A percentile compares a stretch with the other conserved stretches of the same genome.
Conservation (phyloP, 2,797 vertebrate genomes). For the Parauchenoglanis punctatus region DNA sequence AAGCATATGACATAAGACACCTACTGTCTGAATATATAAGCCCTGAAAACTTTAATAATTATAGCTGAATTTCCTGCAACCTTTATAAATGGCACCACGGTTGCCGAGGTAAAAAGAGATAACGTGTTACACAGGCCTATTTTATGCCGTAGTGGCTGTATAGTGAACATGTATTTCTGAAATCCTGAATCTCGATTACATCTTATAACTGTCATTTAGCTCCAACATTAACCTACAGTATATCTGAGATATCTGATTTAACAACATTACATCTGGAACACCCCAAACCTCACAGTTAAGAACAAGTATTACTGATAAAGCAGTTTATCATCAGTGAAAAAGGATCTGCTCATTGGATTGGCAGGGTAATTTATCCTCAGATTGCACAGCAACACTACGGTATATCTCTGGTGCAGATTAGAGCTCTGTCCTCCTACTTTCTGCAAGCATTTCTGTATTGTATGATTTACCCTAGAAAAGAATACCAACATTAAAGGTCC, state of each 20-base stretch:
- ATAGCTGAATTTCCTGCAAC: not conserved
- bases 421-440: not conserved
- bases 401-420: not conserved
- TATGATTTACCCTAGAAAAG: not conserved
- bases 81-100: conserved; percentile 4
- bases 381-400: not conserved
- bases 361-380: not conserved
- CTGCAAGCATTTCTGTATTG: not conserved
- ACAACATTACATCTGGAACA: not conserved
- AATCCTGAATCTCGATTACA: not conserved
- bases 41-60: not conserved
- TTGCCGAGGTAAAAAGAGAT: not conserved
- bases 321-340: conserved; percentile 5
- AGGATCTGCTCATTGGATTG: not conserved
- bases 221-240: not conserved
- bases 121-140: not conserved
- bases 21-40: not conserved
- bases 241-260: not conserved
- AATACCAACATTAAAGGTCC: not conserved
- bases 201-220: not conserved
- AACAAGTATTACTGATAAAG: not conserved
- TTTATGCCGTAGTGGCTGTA: not conserved
- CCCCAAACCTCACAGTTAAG: not conserved
- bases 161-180: not conserved
- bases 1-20: not conserved